A percentile compares a stretch with the other conserved stretches of the same genome.
These are phyloP conservation scores for Patella depressa DNA, from an alignment of 2,888 invertebrate genomes.

Conservation along the genomic window DNA sequence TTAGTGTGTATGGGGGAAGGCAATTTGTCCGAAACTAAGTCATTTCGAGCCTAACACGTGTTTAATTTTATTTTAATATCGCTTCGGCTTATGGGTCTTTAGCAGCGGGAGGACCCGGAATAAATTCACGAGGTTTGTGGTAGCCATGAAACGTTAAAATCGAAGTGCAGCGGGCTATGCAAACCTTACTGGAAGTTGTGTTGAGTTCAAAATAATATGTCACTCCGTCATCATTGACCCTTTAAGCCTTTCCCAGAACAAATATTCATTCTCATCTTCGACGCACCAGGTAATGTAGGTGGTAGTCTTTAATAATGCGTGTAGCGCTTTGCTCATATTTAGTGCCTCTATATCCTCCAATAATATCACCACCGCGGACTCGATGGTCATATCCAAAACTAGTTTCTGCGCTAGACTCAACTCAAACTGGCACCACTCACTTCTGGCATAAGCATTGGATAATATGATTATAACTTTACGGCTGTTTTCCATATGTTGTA, in stretches of 20 bases:
- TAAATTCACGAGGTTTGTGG: too few relatives aligned
- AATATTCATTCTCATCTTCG: background rate
- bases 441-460: conserved; percentile 77
- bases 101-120: too few relatives aligned
- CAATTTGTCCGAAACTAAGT: too few relatives aligned
- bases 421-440: conserved; percentile 83
- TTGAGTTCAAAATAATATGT: too few relatives aligned
- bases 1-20: too few relatives aligned
- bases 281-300: conserved; percentile 79
- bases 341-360: conserved; percentile 78
- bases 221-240: background rate
- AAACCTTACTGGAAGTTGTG: too few relatives aligned
- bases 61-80: too few relatives aligned
- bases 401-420: conserved; percentile 80
- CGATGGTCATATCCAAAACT: conserved; percentile 72
- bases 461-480: conserved; percentile 78
- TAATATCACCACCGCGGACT: conserved; percentile 78
- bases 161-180: too few relatives aligned
- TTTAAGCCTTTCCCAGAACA: background rate
- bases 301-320: conserved; percentile 79
- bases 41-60: too few relatives aligned
- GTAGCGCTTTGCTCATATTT: conserved; percentile 77
- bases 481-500: conserved; percentile 80
- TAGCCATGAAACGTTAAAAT: too few relatives aligned
- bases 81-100: too few relatives aligned